These are phyloP conservation scores for Alitta virens DNA, from an alignment of 2,888 invertebrate species.

Conservation along the genomic window DNA sequence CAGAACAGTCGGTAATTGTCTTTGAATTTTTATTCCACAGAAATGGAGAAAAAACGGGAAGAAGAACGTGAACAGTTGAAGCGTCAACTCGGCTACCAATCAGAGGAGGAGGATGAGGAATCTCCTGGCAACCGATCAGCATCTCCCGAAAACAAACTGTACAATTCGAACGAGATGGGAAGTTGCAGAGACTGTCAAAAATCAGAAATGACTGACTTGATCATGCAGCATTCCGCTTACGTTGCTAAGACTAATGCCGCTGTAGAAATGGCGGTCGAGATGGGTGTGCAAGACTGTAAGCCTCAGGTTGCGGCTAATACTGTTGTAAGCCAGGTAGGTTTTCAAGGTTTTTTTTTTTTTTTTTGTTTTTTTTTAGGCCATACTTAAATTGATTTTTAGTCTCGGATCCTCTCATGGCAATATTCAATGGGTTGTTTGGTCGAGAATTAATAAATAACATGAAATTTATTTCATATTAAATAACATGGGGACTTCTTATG, in stretches of 20 bases:
- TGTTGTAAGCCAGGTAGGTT: not conserved
- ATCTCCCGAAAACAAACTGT: constrained; percentile 18
- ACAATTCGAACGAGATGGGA: constrained; percentile 54
- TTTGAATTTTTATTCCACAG: not conserved
- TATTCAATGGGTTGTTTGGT: too few relatives aligned
- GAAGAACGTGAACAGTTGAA: not conserved
- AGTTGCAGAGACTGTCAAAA: constrained; percentile 55
- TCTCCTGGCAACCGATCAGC: not conserved
- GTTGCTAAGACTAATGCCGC: constrained; percentile 21
- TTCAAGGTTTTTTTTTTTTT: too few relatives aligned
- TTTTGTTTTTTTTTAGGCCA: too few relatives aligned
- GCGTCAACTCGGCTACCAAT: constrained; percentile 28
- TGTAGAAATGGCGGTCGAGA: not conserved
- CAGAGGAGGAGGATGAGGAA: constrained; percentile 62
- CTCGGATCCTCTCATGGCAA: too few relatives aligned
- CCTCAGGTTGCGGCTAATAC: not conserved
- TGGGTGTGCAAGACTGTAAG: not conserved
- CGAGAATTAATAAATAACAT: too few relatives aligned
- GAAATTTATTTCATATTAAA: too few relatives aligned
- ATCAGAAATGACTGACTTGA: constrained; percentile 48
- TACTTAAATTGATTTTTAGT: too few relatives aligned
- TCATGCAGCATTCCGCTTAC: constrained; percentile 47
- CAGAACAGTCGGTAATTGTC: not conserved
- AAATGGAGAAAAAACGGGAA: constrained; percentile 13
- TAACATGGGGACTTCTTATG: too few relatives aligned